Base-by-base conservation (phyloP, 2,888 invertebrate genomes). In the Oxytorus armatus region DNA sequence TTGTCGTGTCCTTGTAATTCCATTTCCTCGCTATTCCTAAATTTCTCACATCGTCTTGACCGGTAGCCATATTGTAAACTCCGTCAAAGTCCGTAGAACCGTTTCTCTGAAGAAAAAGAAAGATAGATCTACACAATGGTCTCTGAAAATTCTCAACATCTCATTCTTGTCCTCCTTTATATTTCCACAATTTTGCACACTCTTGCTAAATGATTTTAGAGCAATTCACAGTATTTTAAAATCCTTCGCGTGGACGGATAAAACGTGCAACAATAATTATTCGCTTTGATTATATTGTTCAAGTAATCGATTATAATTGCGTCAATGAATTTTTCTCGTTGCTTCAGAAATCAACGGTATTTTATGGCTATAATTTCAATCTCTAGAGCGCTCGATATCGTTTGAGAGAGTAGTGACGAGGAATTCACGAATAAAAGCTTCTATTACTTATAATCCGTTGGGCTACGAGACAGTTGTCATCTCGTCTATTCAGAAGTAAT, bases 31-130 rank as follows among this genome's bases (percentile, higher is more conserved):
- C 93, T 83, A 94, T 93, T 0, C 97, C 97, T 49, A 97, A 93
- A 25, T 95, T 92, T 0, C 89, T 87, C 0, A 95, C 94, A 66
- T 94, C 93, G 10, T 92, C 91, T 0, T 91, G 92, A 0, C 97
- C 97, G 0, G 96, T 96, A 25, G 94, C 94, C 91, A 97, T 95
- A 85, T 96, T 96, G 88, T 95, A 95, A 59, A 94, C 92, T 0
- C 97, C 97, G 77, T 97, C 97, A 55, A 95, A 95, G 0, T 93
- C 93, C 0, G 94, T 92, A 0, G 96, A 96, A 77, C 95, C 95
- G 88, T 97, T 98, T 86, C 97, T 94, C 96, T 97, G 91, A 3
- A 8, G 5, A 8, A 51, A 36, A 0, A 25, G 14, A 21, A 21
- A n/a, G 2, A 44, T 14, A 14, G 7, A 44, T 39, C 39, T 39